Conservation (phyloP, 2,113 vertebrate genomes). For the Petaurus breviceps region DNA sequence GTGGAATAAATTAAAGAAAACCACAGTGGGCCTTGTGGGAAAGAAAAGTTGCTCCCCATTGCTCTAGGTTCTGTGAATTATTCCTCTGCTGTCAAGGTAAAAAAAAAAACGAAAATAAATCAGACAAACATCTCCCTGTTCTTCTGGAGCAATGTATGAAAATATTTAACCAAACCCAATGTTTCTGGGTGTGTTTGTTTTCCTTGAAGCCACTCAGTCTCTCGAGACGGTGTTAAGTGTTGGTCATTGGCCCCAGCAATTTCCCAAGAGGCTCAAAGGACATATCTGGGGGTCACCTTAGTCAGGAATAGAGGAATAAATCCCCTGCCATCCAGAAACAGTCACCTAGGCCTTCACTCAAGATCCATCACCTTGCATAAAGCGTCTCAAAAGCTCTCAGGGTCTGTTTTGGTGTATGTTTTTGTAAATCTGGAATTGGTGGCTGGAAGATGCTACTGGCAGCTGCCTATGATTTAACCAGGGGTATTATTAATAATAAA, state of each 20-base stretch:
- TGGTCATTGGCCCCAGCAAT: slow-evolving; percentile 26
- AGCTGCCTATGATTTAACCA: slow-evolving; percentile 38
- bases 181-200: slow-evolving; percentile 32
- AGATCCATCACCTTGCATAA: slow-evolving; percentile 52
- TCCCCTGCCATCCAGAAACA: slow-evolving; percentile 35
- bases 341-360: slow-evolving; percentile 17
- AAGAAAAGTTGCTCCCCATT: not conserved
- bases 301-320: slow-evolving; percentile 33
- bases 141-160: slow-evolving; percentile 31
- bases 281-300: slow-evolving; percentile 1
- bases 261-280: slow-evolving; percentile 25
- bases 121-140: not conserved
- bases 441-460: slow-evolving; percentile 32
- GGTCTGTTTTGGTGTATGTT: not conserved
- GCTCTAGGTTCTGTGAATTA: not conserved
- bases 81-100: not conserved
- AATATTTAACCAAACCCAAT: slow-evolving; percentile 31
- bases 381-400: not conserved
- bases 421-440: slow-evolving; percentile 35
- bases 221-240: not conserved
- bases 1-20: not conserved
- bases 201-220: not conserved
- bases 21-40: not conserved
- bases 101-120: not conserved
- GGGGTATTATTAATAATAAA: slow-evolving; percentile 44